These are phyloP conservation scores for Takifugu flavidus DNA, from an alignment of 2,113 vertebrate species.

Conservation along the genomic window DNA sequence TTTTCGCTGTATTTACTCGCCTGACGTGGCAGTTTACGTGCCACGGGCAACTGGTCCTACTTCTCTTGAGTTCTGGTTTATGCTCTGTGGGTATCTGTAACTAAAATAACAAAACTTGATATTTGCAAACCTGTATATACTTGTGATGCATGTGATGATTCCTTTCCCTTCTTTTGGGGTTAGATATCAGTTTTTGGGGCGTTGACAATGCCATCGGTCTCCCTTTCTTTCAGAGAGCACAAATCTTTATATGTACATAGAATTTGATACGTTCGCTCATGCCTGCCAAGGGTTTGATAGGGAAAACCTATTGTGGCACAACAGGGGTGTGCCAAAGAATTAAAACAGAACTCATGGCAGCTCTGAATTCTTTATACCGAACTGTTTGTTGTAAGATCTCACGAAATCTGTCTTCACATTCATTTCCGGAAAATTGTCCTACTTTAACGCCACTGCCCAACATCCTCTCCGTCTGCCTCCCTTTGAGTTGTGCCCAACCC, in stretches of 20 bases:
- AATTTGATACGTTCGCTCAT: slow-evolving; percentile 56
- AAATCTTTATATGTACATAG: slow-evolving; percentile 65
- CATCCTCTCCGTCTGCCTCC: slow-evolving; percentile 22
- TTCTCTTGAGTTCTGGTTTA: slow-evolving; percentile 25
- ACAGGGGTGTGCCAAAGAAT: slow-evolving; percentile 50
- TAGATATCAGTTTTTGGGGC: not conserved
- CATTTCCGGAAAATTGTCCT: not conserved
- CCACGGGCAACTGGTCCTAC: not conserved
- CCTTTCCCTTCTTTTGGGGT: slow-evolving; percentile 31
- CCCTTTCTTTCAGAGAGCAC: slow-evolving; percentile 68
- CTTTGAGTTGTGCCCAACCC: slow-evolving; percentile 2
- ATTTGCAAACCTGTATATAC: slow-evolving; percentile 70
- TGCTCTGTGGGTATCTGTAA: slow-evolving; percentile 66
- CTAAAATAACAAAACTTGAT: slow-evolving; percentile 45
- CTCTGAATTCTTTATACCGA: slow-evolving; percentile 50
- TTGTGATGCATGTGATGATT: slow-evolving; percentile 59
- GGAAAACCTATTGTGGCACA: slow-evolving; percentile 36
- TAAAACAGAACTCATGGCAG: slow-evolving; percentile 44
- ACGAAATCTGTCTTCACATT: slow-evolving; percentile 16
- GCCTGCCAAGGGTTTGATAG: slow-evolving; percentile 65
- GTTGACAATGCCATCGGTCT: too few relatives aligned
- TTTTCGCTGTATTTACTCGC: not conserved
- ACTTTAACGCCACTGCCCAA: slow-evolving; percentile 31
- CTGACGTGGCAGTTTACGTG: not conserved
- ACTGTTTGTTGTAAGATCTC: slow-evolving; percentile 30